A percentile compares a stretch with the other conserved stretches of the same genome.
Conservation (phyloP, 2,797 vertebrate genomes). For the Alosa sapidissima region DNA sequence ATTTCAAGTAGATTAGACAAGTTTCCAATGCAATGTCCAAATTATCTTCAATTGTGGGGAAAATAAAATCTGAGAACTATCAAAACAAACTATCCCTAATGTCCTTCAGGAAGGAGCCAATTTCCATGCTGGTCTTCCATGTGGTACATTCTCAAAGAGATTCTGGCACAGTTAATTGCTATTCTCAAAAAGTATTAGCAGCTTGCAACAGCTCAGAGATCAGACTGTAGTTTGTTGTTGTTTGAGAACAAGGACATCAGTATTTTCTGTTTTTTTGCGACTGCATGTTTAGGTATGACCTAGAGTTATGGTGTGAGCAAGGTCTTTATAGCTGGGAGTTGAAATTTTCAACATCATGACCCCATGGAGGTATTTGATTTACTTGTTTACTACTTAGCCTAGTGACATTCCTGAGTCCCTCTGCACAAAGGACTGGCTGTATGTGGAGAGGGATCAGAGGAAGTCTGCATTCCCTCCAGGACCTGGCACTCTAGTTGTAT, state of each 20-base stretch:
- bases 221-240: neutral
- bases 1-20: constrained; percentile 38
- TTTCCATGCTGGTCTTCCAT: neutral
- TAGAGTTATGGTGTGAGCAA: neutral
- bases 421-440: constrained; percentile 73
- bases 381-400: constrained; percentile 70
- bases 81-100: neutral
- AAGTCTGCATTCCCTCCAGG: constrained; percentile 72
- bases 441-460: constrained; percentile 77
- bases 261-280: neutral
- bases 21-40: constrained; percentile 37
- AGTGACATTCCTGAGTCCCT: constrained; percentile 73
- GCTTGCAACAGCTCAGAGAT: neutral
- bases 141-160: neutral
- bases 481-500: constrained; percentile 64
- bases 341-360: constrained; percentile 31
- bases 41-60: constrained; percentile 31
- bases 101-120: constrained; percentile 5
- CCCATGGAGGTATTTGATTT: constrained; percentile 61
- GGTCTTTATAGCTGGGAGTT: neutral
- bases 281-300: neutral
- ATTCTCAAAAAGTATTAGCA: neutral
- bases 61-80: neutral
- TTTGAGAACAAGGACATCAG: neutral
- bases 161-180: neutral